These are phyloP conservation scores for Sphaerophoria rueppellii DNA, from an alignment of 2,888 invertebrate genomes.

Conservation along the genomic window DNA sequence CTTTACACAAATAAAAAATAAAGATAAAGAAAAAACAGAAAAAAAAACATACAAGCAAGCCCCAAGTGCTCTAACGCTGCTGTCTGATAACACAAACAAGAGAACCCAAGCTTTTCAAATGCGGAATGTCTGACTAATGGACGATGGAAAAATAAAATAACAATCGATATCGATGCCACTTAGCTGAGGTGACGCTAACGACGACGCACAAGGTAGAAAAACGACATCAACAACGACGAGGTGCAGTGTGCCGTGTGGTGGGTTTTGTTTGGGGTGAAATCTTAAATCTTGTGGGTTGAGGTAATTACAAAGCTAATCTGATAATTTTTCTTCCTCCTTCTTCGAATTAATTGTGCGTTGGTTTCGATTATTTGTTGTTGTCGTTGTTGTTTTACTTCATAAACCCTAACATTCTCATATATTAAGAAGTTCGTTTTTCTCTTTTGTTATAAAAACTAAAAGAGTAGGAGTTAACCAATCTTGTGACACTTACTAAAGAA, in stretches of 20 bases:
- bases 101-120: slow-evolving; percentile 18
- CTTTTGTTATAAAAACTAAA: background rate
- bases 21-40: slow-evolving; percentile 50
- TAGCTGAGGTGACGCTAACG: slow-evolving; percentile 8
- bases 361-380: background rate
- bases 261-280: background rate
- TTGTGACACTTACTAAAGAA: slow-evolving; percentile 29
- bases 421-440: background rate
- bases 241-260: slow-evolving; percentile 17
- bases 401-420: background rate
- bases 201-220: background rate
- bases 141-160: slow-evolving; percentile 25
- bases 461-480: slow-evolving; percentile 19
- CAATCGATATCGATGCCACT: slow-evolving; percentile 34
- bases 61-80: slow-evolving; percentile 37
- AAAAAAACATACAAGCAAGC: slow-evolving; percentile 2
- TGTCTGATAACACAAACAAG: slow-evolving; percentile 55
- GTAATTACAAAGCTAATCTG: slow-evolving; percentile 47
- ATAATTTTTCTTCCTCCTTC: slow-evolving; percentile 27
- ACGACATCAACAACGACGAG: background rate
- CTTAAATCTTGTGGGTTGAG: slow-evolving; percentile 3
- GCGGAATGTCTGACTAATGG: slow-evolving; percentile 43
- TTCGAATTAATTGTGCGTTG: slow-evolving; percentile 8
- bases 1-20: slow-evolving; percentile 30
- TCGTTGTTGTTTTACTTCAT: slow-evolving; percentile 28